Percentiles rank a stretch among this genome's conserved stretches.
Conservation (phyloP, 2,797 vertebrate species). For the Oreochromis grahami region DNA sequence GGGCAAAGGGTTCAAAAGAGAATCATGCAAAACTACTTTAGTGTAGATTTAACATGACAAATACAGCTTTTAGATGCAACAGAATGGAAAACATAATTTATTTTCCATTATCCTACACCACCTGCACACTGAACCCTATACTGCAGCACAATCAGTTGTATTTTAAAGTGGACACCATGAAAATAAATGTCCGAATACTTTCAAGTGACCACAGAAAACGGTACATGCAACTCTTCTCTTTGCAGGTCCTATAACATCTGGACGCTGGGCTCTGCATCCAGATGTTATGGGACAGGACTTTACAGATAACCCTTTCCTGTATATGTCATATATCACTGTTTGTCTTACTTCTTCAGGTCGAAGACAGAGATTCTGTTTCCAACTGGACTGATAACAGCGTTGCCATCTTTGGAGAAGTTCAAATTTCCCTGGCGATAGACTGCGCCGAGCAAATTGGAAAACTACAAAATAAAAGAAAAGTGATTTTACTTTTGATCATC, state of each 20-base stretch:
- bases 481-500: not conserved
- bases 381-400: slow-evolving; percentile 89
- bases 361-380: slow-evolving; percentile 92
- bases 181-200: not conserved
- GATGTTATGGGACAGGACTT: not conserved
- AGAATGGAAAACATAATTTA: not conserved
- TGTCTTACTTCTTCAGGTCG: slow-evolving; percentile 88
- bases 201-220: not conserved
- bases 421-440: slow-evolving; percentile 93
- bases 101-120: not conserved
- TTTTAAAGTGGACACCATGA: not conserved
- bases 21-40: not conserved
- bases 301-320: not conserved
- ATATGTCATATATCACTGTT: rapidly evolving
- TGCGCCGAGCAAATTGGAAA: slow-evolving; percentile 90
- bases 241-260: no score
- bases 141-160: not conserved
- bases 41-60: not conserved
- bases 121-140: not conserved
- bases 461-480: slow-evolving; percentile 67
- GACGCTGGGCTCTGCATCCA: not conserved
- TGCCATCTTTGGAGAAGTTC: slow-evolving; percentile 87
- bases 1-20: not conserved
- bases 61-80: not conserved
- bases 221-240: not conserved